Percentiles rank a stretch among this genome's conserved stretches.
Conservation (phyloP, 2,113 vertebrate genomes). For the Plectropomus leopardus region DNA sequence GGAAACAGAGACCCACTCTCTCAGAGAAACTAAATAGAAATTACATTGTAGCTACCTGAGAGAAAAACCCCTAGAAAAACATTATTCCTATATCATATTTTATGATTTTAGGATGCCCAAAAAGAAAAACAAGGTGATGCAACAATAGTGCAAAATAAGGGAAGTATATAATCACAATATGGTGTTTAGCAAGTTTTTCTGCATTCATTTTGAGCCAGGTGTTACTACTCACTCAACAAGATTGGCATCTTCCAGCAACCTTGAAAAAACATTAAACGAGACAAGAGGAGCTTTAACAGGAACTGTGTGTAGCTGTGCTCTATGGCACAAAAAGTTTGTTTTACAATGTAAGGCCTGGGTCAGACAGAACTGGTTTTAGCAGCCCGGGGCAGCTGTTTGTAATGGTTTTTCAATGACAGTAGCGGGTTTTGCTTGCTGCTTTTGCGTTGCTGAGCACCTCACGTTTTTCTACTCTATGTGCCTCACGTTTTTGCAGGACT, state of each 20-base stretch:
- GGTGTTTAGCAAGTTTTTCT: neutral
- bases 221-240: neutral
- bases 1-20: neutral
- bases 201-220: neutral
- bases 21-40: neutral
- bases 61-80: no score
- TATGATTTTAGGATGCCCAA: neutral
- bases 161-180: neutral
- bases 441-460: no score
- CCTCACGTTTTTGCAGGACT: no score
- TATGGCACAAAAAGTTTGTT: neutral
- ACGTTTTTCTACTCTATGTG: no score
- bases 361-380: no score
- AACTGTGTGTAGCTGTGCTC: neutral
- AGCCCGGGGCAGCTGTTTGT: no score
- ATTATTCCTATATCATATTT: no score
- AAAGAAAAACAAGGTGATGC: neutral
- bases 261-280: neutral
- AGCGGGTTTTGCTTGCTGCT: no score
- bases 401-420: no score
- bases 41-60: neutral
- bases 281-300: neutral
- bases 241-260: neutral
- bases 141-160: neutral
- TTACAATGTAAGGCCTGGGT: no score